A percentile compares a stretch with the other conserved stretches of the same genome.
These are phyloP conservation scores for Marisa cornuarietis DNA, from an alignment of 1,140 invertebrate species.

Conservation along the genomic window DNA sequence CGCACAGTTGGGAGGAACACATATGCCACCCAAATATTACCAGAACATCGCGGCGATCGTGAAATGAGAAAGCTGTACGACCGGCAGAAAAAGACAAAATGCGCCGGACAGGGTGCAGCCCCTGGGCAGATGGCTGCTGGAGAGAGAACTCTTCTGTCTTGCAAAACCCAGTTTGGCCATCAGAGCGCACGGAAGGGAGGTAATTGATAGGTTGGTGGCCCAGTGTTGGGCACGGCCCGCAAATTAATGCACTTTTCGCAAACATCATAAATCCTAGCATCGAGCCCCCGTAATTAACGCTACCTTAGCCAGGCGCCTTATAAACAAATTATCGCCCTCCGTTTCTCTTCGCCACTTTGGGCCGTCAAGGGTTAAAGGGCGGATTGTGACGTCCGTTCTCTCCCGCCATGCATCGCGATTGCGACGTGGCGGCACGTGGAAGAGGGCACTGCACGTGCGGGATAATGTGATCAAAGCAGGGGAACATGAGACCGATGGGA, in stretches of 20 bases:
- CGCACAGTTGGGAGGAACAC: too few species aligned
- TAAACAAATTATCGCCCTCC: constrained; percentile 25
- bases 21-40: too few species aligned
- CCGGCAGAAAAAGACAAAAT: too few species aligned
- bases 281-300: constrained; percentile 10
- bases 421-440: constrained; percentile 19
- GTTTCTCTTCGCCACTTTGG: neutral
- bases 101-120: too few species aligned
- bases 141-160: too few species aligned
- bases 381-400: neutral
- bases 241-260: constrained; percentile 28
- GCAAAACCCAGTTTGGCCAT: neutral
- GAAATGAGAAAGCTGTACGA: too few species aligned
- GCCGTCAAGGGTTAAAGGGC: constrained; percentile 18
- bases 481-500: neutral
- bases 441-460: constrained; percentile 16
- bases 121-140: too few species aligned
- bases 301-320: constrained; percentile 23
- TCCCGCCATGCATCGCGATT: neutral
- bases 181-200: neutral
- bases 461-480: constrained; percentile 19
- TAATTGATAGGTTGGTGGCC: constrained; percentile 19
- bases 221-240: neutral
- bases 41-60: too few species aligned
- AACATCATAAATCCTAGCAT: constrained; percentile 24